Evolutionary conservation across 2,113 vertebrate genomes (phyloP).

Genomic region (Ptilorrhoa leucosticta): DNA sequence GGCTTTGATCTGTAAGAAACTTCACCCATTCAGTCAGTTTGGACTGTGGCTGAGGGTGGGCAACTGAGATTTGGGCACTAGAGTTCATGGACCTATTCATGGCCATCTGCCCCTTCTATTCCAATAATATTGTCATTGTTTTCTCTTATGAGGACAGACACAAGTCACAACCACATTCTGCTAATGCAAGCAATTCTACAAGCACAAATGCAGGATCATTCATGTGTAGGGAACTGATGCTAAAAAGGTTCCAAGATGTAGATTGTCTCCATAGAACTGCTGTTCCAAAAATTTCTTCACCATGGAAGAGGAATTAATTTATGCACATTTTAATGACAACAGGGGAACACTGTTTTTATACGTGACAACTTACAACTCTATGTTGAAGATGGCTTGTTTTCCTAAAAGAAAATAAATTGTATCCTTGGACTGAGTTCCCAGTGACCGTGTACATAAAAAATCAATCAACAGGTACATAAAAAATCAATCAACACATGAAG

Average conservation of each 20-base stretch:
- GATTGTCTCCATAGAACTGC: neutral
- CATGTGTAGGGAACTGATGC: neutral
- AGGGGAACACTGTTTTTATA: neutral
- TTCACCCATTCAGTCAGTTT: neutral
- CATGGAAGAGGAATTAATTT: neutral
- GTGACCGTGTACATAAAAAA: neutral
- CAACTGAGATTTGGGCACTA: neutral
- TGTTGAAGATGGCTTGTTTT: neutral
- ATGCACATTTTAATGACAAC: neutral
- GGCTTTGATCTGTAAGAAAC: neutral
- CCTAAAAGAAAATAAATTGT: neutral
- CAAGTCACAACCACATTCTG: neutral
- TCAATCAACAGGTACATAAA: neutral
- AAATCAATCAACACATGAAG: neutral
- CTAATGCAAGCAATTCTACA: neutral
- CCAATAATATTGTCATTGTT: neutral
- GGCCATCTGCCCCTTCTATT: neutral
- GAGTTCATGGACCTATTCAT: accelerated
- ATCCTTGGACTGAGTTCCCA: neutral
- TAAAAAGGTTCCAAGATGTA: neutral
- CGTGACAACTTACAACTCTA: neutral
- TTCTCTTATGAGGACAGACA: neutral
- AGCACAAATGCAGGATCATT: neutral
- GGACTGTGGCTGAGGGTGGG: neutral
- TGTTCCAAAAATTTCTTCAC: neutral